Evolutionary conservation across 2,113 vertebrate species (phyloP), one percentile per base, ranked within the genome.

Genomic region (Hucho hucho): DNA sequence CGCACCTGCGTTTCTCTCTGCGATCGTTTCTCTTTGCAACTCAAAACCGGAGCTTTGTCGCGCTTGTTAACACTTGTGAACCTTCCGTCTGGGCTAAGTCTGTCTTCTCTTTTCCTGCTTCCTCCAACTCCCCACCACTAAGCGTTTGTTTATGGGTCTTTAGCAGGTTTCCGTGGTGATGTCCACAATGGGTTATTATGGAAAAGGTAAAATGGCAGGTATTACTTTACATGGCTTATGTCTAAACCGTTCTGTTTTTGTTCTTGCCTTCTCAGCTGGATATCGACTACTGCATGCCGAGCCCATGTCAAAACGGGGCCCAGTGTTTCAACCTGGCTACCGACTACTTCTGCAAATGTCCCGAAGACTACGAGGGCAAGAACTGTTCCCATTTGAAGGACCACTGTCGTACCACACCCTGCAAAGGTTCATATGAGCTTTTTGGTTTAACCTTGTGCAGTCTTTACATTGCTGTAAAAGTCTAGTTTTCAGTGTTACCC

Each of bases 301-400:
- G 95, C 84, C 96, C 96, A 0, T 99, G 97, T 92, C 96, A 96
- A 89, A 98, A 98, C 0, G 91, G 95, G 1, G 97, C 96, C 32
- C 88, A 92, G 84, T 99, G 97, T 92, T 98, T 95, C 90, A 99
- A 98, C 86, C 94, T 94, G 29, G 96, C 95, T 87, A 95, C 93
- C 1, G 96, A 98, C 89, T 98, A 99, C 87, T 95, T 94, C 89
- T 99, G 97, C 88, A 94, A 95, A 69, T 99, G 97, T 78, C 91
- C 96, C 0, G 97, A 99, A 70, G 97, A 99, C 87, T 98, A 98
- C 0, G 97, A 99, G 89, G 97, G 97, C 80, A 99, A 98, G 86
- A 99, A 98, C 91, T 99, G 97, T 84, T 98, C 97, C 0, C 97
- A 97, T 87, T 92, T 98, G 65, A 98, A 98, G 80, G 97, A 99